phyloP scores from a whole-genome alignment of 2,797 vertebrate genomes.

The Mionectes olivaceus region DNA sequence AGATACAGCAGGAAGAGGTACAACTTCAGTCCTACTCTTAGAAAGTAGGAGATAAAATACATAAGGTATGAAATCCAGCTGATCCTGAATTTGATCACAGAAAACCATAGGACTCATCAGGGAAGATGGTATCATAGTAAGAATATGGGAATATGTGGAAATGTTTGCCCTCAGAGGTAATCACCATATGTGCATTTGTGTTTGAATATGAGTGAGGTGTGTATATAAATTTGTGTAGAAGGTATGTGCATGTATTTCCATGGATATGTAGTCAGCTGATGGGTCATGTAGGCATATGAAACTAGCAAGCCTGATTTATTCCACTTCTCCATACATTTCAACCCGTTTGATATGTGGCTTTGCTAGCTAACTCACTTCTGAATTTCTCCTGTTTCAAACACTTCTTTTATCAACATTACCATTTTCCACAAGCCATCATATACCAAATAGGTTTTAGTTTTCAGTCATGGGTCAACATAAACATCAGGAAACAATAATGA shows the following conservation, averaged over 20 bases:
- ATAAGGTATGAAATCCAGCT: not conserved
- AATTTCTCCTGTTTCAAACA: not conserved
- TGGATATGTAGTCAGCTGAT: not conserved
- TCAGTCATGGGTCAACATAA: not conserved
- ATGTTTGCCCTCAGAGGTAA: not conserved
- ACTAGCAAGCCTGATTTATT: conserved; percentile 14
- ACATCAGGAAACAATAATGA: not conserved
- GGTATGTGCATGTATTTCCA: not conserved
- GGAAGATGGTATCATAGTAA: not conserved
- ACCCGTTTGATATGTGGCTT: not conserved
- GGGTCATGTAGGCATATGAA: not conserved
- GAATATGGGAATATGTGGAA: not conserved
- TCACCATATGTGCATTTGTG: not conserved
- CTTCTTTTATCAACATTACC: not conserved
- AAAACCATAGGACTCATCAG: not conserved
- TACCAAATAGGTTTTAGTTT: not conserved
- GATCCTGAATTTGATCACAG: not conserved
- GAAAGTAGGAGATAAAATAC: not conserved
- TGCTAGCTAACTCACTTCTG: not conserved
- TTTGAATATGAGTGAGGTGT: conserved; percentile 4
- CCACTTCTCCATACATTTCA: conserved; percentile 14
- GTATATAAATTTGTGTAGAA: not conserved
- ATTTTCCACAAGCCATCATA: conserved; percentile 25
- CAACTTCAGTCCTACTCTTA: not conserved
- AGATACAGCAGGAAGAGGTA: not conserved